phyloP scores from a whole-genome alignment of 1,140 invertebrate species.

The Nomia melanderi region DNA sequence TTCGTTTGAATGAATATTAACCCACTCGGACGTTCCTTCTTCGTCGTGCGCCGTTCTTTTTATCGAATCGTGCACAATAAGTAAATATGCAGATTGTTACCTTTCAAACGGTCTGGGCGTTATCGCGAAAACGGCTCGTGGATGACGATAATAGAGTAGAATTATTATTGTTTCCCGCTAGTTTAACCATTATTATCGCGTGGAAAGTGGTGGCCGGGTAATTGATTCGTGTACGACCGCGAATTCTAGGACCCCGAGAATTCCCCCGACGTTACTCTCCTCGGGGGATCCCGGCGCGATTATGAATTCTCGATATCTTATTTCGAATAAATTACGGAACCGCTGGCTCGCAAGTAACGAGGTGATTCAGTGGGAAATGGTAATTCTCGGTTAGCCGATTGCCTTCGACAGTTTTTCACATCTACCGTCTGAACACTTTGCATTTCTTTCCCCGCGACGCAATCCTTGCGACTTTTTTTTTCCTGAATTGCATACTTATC shows the following conservation, averaged over 20 bases:
- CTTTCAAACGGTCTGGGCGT: conserved; percentile 8
- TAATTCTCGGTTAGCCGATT: not conserved
- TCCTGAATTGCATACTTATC: no score
- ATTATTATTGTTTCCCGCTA: conserved; percentile 14
- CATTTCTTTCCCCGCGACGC: no score
- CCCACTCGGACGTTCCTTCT: not conserved
- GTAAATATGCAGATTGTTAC: conserved; percentile 9
- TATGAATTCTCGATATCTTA: not conserved
- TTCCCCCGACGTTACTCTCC: not conserved
- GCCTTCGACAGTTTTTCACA: not conserved
- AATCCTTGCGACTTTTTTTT: not conserved
- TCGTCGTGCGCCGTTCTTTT: conserved; percentile 6
- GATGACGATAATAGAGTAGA: conserved; percentile 17
- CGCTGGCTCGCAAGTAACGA: not conserved
- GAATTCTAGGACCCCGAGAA: not conserved
- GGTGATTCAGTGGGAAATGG: not conserved
- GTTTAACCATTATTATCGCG: not conserved
- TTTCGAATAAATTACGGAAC: not conserved
- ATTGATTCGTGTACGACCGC: not conserved
- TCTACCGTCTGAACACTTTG: not conserved
- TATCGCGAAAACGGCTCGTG: conserved; percentile 28
- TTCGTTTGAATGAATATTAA: not conserved
- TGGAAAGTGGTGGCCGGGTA: not conserved
- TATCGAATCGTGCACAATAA: conserved; percentile 23
- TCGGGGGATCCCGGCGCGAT: not conserved